phyloP scores from a whole-genome alignment of 2,888 invertebrate genomes.

The Drosophila infuscata region DNA sequence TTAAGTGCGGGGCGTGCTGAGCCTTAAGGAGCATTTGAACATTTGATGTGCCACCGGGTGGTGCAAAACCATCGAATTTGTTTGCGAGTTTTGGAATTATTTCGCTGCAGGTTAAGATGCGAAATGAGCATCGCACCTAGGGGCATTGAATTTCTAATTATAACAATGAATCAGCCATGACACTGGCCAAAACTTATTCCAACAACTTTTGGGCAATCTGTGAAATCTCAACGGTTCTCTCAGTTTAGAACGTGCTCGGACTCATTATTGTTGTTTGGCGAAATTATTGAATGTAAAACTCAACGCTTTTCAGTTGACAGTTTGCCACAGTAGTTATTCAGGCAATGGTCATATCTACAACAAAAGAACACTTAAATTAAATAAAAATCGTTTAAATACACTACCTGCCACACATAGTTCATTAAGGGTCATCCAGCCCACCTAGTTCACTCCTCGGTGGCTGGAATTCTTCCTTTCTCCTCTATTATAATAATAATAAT shows the following conservation, averaged over 20 bases:
- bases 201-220: constrained; percentile 1
- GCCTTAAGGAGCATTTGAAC: constrained; percentile 33
- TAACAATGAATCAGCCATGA: constrained; percentile 37
- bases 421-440: no score
- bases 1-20: constrained; percentile 69
- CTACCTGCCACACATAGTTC: neutral
- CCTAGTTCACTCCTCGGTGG: no score
- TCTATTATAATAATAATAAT: no score
- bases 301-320: neutral
- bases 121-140: constrained; percentile 42
- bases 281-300: neutral
- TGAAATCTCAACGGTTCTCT: neutral
- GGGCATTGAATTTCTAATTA: constrained; percentile 48
- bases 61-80: constrained; percentile 34
- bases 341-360: neutral
- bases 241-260: constrained; percentile 21
- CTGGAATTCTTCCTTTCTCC: no score
- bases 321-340: neutral
- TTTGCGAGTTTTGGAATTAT: constrained; percentile 28
- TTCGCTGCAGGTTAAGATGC: constrained; percentile 24
- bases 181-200: constrained; percentile 25
- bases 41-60: constrained; percentile 17
- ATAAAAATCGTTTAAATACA: neutral
- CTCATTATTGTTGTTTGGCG: neutral
- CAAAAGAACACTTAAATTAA: neutral